Base-by-base conservation (phyloP, 2,113 vertebrate genomes). In the Pipa parva region DNA sequence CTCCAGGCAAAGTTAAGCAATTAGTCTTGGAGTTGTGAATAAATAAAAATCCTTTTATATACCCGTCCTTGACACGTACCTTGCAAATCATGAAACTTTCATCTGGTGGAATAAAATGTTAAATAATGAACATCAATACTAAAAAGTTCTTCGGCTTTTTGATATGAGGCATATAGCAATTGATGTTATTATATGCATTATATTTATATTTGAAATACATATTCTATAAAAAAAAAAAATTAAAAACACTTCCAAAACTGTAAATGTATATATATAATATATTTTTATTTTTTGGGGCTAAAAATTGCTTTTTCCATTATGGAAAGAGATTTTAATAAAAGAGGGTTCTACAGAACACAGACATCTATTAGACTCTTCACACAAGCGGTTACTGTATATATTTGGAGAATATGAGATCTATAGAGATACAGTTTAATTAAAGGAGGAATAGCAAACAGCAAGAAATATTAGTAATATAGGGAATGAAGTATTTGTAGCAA, bases 1-100 rank as follows among this genome's bases (percentile, higher is more conserved):
- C 89, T 88, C 84, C 81, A 87, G 89, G 89, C 89, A 88, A 88
- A 89, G 83, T 84, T 85, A 90, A 88, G 89, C 89, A 90, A 90
- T 90, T 90, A 90, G 88, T 90, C 83, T 88, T 88, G 79, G 81
- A 89, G 87, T 90, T 90, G 89, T 90, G 88, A 90, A 90, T 90
- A 90, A 90, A 90, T 90, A 90, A 88, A 90, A 90, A 87, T 86
- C 89, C 89, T 88, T 88, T 90, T 90, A 89, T 88, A 90, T 76
- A 85, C 81, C 83, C 81, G 87, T 88, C 89, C 89, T 90, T 90
- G 89, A 90, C 89, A 90, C 67, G 83, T 89, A 89, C 89, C 88
- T 90, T 90, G 85, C 80, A 86, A 90, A 88, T 90, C 87, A 88
- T 81, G 84, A 83, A 88, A 90, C 89, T 87, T 90, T 90, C 88